Percentiles rank a stretch among this genome's conserved stretches.
phyloP scores from a whole-genome alignment of 1,140 invertebrate species.

The Chrysopa pallens region DNA sequence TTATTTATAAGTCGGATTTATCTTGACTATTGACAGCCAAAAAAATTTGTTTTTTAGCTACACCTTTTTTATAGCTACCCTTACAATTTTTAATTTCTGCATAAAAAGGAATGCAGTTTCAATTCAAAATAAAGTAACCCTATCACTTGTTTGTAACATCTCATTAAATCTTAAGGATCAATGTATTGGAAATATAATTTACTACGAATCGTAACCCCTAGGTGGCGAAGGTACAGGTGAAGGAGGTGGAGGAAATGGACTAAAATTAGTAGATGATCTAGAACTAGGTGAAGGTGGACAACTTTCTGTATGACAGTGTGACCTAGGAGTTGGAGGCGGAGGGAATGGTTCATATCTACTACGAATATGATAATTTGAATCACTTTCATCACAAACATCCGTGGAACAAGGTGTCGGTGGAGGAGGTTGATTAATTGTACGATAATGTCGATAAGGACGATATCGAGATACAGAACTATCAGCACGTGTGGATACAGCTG shows the following conservation, averaged over 20 bases:
- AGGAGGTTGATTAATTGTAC: slow-evolving; percentile 65
- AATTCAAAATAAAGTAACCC: too few species aligned
- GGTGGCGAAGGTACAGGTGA: slow-evolving; percentile 44
- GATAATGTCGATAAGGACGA: slow-evolving; percentile 57
- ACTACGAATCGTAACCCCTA: slow-evolving; percentile 17
- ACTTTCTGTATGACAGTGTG: slow-evolving; percentile 51
- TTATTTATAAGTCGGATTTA: too few species aligned
- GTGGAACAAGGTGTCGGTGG: slow-evolving; percentile 89
- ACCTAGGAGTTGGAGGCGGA: slow-evolving; percentile 69
- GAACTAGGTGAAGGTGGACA: slow-evolving; percentile 66
- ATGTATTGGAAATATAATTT: background rate
- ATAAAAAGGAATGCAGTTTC: too few species aligned
- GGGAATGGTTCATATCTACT: slow-evolving; percentile 38
- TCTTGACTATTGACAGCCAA: too few species aligned
- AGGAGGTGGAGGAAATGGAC: slow-evolving; percentile 48
- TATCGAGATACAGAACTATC: slow-evolving; percentile 35
- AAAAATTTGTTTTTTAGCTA: too few species aligned
- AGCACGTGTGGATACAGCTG: slow-evolving; percentile 32
- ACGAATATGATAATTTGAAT: slow-evolving; percentile 41
- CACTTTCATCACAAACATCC: slow-evolving; percentile 80
- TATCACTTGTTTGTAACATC: too few species aligned
- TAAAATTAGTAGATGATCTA: slow-evolving; percentile 54
- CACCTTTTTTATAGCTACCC: too few species aligned
- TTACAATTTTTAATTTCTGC: too few species aligned
- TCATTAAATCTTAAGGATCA: background rate